Conservation (phyloP, 2,888 invertebrate species). For the Polyommatus icarus region DNA sequence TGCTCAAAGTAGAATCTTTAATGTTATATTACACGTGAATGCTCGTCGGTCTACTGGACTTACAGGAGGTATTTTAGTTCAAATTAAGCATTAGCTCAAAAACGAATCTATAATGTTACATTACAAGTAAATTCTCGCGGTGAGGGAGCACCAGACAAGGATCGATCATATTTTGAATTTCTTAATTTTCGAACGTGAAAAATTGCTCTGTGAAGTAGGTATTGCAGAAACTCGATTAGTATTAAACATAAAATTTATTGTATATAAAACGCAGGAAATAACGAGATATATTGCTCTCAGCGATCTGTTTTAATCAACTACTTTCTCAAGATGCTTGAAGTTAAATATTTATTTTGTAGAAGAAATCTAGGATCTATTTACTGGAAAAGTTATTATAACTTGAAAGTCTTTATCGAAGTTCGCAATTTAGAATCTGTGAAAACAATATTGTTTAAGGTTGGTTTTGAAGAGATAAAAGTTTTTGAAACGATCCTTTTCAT, state of each 20-base stretch:
- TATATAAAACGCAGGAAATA: neutral
- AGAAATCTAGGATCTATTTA: conserved; percentile 1
- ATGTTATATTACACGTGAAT: too few relatives aligned
- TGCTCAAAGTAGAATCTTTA: too few relatives aligned
- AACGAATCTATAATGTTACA: too few relatives aligned
- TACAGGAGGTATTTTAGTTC: too few relatives aligned
- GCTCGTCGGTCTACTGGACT: too few relatives aligned
- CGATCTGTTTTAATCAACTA: conserved; percentile 20
- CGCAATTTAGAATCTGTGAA: conserved; percentile 3
- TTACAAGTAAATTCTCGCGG: too few relatives aligned
- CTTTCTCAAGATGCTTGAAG: conserved; percentile 17
- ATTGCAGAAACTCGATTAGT: neutral
- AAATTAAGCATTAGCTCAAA: too few relatives aligned
- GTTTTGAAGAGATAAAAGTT: neutral
- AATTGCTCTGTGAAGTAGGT: neutral
- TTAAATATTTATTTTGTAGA: conserved; percentile 27
- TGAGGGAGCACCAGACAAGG: too few relatives aligned
- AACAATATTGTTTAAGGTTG: conserved; percentile 10
- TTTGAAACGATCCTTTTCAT: neutral
- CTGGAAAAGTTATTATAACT: conserved; percentile 3
- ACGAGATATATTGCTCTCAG: conserved; percentile 4
- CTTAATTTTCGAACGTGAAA: neutral
- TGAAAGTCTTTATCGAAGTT: neutral
- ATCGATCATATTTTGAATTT: neutral
- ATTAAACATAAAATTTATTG: neutral